Evolutionary conservation across 2,113 vertebrate species (phyloP).

Genomic region (Leucopsar rothschildi): DNA sequence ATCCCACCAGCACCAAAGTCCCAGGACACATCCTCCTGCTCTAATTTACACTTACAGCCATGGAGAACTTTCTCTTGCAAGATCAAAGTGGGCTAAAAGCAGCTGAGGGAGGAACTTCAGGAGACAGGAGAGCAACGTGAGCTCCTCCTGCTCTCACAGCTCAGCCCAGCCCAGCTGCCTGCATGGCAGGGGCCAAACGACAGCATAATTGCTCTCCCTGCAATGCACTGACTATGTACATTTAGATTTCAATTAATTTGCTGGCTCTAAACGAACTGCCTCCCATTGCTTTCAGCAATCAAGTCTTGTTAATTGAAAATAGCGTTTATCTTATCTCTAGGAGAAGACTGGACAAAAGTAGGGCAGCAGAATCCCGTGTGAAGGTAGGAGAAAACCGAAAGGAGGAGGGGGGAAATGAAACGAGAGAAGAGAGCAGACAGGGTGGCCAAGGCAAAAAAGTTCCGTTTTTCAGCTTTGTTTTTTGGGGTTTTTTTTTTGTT

Average conservation of each 20-base stretch:
- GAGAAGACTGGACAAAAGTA: slow-evolving; percentile 63
- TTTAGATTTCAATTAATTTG: slow-evolving; percentile 70
- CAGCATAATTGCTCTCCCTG: slow-evolving; percentile 55
- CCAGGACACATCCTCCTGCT: not conserved
- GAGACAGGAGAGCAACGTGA: rapidly evolving
- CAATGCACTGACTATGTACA: slow-evolving; percentile 13
- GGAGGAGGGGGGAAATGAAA: not conserved
- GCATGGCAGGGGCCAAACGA: not conserved
- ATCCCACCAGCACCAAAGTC: not conserved
- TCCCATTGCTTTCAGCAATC: slow-evolving; percentile 68
- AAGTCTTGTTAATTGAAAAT: slow-evolving; percentile 72
- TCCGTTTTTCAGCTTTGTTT: not conserved
- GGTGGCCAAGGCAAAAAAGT: not conserved
- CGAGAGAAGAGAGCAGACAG: not conserved
- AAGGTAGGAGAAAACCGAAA: not conserved
- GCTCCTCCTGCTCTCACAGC: not conserved
- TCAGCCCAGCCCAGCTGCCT: not conserved
- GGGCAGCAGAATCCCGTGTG: slow-evolving; percentile 39
- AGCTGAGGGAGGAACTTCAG: not conserved
- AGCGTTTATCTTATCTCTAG: slow-evolving; percentile 62
- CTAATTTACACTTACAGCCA: not conserved
- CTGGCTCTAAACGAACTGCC: slow-evolving; percentile 62
- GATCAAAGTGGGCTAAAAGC: not conserved
- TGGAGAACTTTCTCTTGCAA: not conserved
- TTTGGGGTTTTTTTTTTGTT: no score